phyloP scores from a whole-genome alignment of 1,140 invertebrate genomes.

The Dendrolimus kikuchii region DNA sequence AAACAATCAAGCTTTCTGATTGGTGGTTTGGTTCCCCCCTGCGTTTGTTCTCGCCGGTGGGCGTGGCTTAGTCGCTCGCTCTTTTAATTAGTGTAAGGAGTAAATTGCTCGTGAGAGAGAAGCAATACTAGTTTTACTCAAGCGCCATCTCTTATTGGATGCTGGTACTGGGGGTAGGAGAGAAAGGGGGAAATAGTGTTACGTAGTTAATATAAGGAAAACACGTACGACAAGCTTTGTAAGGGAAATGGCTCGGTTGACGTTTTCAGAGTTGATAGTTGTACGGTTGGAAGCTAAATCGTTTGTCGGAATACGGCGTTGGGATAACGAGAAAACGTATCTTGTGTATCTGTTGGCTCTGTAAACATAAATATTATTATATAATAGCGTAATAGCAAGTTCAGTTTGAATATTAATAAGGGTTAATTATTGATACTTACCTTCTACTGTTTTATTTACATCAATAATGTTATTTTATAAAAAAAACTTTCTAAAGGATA shows the following conservation, averaged over 20 bases:
- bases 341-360: neutral
- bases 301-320: slow-evolving; percentile 19
- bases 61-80: slow-evolving; percentile 64
- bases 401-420: no score
- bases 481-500: no score
- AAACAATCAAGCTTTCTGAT: slow-evolving; percentile 65
- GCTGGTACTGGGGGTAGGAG: slow-evolving; percentile 41
- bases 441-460: no score
- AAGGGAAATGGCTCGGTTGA: slow-evolving; percentile 62
- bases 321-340: slow-evolving; percentile 5
- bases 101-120: slow-evolving; percentile 68
- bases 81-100: slow-evolving; percentile 72
- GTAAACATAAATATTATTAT: no score
- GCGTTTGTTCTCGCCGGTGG: slow-evolving; percentile 64
- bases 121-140: slow-evolving; percentile 47
- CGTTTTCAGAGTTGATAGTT: slow-evolving; percentile 55
- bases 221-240: slow-evolving; percentile 58
- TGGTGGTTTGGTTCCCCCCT: slow-evolving; percentile 51
- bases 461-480: no score
- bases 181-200: slow-evolving; percentile 43
- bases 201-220: slow-evolving; percentile 66
- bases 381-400: no score
- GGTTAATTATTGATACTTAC: no score
- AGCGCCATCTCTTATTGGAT: slow-evolving; percentile 68
- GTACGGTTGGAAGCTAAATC: slow-evolving; percentile 43